These are phyloP conservation scores for Drosophila rufa DNA, from an alignment of 1,140 invertebrate species.

Conservation along the genomic window DNA sequence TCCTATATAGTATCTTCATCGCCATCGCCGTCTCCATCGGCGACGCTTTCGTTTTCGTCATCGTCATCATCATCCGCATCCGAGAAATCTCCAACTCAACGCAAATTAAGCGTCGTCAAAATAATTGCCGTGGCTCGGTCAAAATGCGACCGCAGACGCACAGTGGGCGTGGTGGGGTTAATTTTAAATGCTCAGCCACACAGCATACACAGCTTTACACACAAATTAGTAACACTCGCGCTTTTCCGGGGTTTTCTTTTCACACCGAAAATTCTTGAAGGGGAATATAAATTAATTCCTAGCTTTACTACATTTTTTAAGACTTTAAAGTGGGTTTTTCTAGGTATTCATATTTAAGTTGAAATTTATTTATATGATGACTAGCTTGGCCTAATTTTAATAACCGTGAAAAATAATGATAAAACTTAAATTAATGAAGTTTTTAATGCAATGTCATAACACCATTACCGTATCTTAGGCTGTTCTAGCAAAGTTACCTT, in stretches of 20 bases:
- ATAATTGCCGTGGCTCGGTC: conserved; percentile 78
- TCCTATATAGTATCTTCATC: conserved; percentile 37
- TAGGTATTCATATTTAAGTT: too few relatives aligned
- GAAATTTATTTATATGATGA: too few relatives aligned
- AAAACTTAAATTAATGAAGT: too few relatives aligned
- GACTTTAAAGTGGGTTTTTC: background rate
- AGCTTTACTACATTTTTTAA: background rate
- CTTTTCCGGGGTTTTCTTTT: conserved; percentile 13
- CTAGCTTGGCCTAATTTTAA: too few relatives aligned
- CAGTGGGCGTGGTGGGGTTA: conserved; percentile 39
- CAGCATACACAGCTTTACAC: background rate
- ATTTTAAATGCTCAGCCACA: conserved; percentile 17
- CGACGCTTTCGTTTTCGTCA: conserved; percentile 12
- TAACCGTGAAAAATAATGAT: too few relatives aligned
- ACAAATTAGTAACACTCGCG: conserved; percentile 21
- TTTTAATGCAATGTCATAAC: too few relatives aligned
- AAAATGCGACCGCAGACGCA: conserved; percentile 55
- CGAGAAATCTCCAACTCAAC: conserved; percentile 65
- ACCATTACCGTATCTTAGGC: too few relatives aligned
- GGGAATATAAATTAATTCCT: background rate
- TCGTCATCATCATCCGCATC: conserved; percentile 64
- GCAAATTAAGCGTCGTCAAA: conserved; percentile 82
- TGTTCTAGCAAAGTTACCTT: too few relatives aligned
- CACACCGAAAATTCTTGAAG: background rate
- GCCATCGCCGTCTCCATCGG: conserved; percentile 27